Percentiles rank a stretch among this genome's conserved stretches.
Conservation (phyloP, 2,113 vertebrate genomes). For the cat (Felis catus) region F.catus_Fca126_mat1.0 CM031412.1:5024001-5024500, state of each 20-base stretch:
- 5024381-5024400: background rate
- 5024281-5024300: background rate
- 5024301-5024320: background rate
- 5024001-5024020: background rate
- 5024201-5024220: background rate
- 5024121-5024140: background rate
- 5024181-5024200: background rate
- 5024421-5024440: background rate
- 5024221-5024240: background rate
- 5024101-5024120: background rate
- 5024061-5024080: background rate
- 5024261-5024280: background rate
- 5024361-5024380: background rate
- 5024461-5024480: background rate
- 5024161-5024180: background rate
- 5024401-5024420: background rate
- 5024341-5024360: background rate
- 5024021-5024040: background rate
- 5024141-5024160: background rate
- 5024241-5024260: background rate
- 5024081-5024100: background rate
- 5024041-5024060: background rate
- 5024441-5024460: background rate
- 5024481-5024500: background rate
- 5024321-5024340: background rate